Base-by-base conservation (phyloP, 2,797 vertebrate species). In the Pygocentrus nattereri region DNA sequence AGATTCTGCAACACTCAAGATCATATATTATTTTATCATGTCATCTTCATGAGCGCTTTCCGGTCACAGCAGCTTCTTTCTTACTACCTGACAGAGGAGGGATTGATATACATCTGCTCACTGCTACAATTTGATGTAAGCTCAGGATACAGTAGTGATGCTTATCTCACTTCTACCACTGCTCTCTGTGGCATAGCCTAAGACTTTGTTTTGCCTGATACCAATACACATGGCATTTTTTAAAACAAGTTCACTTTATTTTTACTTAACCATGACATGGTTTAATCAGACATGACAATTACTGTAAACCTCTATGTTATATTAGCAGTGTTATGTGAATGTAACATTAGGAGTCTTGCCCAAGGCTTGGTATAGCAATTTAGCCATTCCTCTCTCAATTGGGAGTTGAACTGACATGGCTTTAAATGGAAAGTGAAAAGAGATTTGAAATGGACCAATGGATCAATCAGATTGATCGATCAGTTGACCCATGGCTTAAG, bases 391-490 rank as follows among this genome's bases (percentile, higher is more conserved):
- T 12, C 41, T 10, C 41, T 12, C 34, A n/a, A n/a, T n/a, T n/a
- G n/a, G n/a, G n/a, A n/a, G n/a, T n/a, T 12, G 41, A 10, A 44
- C 52, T 67, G 49, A 54, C 59, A 38, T 31, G 7, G 4, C 5
- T 49, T 25, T 50, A 21, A 59, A 4, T 47, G 47, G 13, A 52
- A 21, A 50, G 62, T 12, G 13, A 54, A 82, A 69, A 16, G 52
- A 16, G 31, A 58, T 68, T n/a, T 75, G 49, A 12, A 34, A 16
- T 64, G 38, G 23, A 75, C 76, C 80, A 77, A 38, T 76, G 4
- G 44, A 78, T 84, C 82, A 44, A 61, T 80, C 56, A 8, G 10
- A 23, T 54, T 21, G 7, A 78, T 41, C 27, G 78, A 77, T 81
- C 23, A 15, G 44, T 13, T 67, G 27, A 25, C 31, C 27, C n/a